Evolutionary conservation across 2,888 invertebrate species (phyloP).

Genomic region (Phorcus lineatus): DNA sequence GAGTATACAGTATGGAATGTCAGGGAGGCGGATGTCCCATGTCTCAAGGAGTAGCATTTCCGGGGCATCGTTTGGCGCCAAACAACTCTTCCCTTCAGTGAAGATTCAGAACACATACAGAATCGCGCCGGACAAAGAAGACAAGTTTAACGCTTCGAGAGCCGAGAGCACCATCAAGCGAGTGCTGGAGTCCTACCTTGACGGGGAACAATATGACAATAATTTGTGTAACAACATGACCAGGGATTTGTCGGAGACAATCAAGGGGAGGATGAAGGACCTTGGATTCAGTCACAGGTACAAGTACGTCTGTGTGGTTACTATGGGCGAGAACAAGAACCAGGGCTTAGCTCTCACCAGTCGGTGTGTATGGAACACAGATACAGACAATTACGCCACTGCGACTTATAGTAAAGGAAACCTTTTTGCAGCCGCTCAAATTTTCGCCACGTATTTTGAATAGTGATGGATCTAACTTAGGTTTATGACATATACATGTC

Average conservation of each 20-base stretch:
- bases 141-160: constrained; percentile 57
- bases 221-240: constrained; percentile 60
- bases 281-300: constrained; percentile 62
- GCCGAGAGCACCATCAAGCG: constrained; percentile 58
- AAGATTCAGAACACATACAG: constrained; percentile 66
- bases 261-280: constrained; percentile 67
- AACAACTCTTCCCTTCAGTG: constrained; percentile 49
- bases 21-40: constrained; percentile 59
- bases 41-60: constrained; percentile 62
- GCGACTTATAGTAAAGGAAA: constrained; percentile 58
- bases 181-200: constrained; percentile 62
- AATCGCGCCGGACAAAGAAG: constrained; percentile 53
- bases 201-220: constrained; percentile 66
- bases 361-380: constrained; percentile 66
- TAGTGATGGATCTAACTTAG: constrained; percentile 34
- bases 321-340: constrained; percentile 63
- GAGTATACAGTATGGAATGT: constrained; percentile 56
- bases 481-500: no score
- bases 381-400: constrained; percentile 67
- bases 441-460: constrained; percentile 69
- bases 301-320: constrained; percentile 67
- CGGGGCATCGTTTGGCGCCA: constrained; percentile 54
- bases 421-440: constrained; percentile 66
- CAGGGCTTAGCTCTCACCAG: constrained; percentile 65
- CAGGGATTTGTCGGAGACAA: constrained; percentile 65